Evolutionary conservation across 2,797 vertebrate species (phyloP).

Genomic region (Ctenopoma multispine): DNA sequence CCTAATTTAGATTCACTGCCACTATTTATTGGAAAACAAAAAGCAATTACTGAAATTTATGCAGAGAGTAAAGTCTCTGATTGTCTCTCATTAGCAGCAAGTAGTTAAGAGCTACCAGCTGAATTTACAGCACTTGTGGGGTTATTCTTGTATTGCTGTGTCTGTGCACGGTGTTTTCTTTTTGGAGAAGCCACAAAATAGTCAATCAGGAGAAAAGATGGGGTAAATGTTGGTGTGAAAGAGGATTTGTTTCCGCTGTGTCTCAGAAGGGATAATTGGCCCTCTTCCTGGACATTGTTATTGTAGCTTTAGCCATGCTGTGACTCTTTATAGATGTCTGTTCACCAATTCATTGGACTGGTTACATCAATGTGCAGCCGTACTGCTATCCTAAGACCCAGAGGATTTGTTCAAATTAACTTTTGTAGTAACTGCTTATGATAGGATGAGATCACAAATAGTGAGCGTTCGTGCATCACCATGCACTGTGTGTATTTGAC

Average conservation of each 20-base stretch:
- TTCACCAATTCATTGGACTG: constrained; percentile 38
- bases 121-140: constrained; percentile 53
- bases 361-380: constrained; percentile 45
- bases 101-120: constrained; percentile 66
- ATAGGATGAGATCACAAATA: constrained; percentile 9
- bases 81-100: constrained; percentile 75
- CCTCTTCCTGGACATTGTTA: constrained; percentile 61
- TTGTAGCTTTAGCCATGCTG: constrained; percentile 46
- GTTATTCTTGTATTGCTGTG: constrained; percentile 41
- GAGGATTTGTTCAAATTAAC: constrained; percentile 14
- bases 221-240: constrained; percentile 54
- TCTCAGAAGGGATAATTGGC: constrained; percentile 69
- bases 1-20: constrained; percentile 60
- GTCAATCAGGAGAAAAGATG: constrained; percentile 59
- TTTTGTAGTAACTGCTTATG: constrained; percentile 3
- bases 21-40: constrained; percentile 71
- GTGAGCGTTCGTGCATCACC: not conserved
- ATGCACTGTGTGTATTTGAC: not conserved
- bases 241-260: constrained; percentile 65
- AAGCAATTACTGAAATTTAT: constrained; percentile 81
- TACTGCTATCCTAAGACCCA: not conserved
- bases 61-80: constrained; percentile 67
- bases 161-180: constrained; percentile 41
- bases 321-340: constrained; percentile 48
- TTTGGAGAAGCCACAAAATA: constrained; percentile 43